phyloP scores from a whole-genome alignment of 2,113 vertebrate species.

The Prunella fulvescens region DNA sequence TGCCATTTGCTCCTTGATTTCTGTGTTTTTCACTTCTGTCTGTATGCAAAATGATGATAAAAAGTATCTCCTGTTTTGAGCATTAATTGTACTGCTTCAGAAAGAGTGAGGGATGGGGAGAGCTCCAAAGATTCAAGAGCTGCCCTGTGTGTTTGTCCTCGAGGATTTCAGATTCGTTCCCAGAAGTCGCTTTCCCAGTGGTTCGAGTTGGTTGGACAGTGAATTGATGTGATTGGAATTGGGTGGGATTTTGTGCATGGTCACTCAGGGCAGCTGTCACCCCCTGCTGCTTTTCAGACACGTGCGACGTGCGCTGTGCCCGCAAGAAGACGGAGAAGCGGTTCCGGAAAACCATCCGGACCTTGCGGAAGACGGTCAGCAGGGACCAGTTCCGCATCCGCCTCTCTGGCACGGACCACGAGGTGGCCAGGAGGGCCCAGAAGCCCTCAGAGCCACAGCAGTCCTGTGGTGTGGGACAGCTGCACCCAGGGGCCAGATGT shows the following conservation, averaged over 20 bases:
- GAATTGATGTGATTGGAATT: not conserved
- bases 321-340: constrained; percentile 88
- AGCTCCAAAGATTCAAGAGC: not conserved
- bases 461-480: constrained; percentile 80
- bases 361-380: constrained; percentile 89
- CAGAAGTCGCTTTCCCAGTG: not conserved
- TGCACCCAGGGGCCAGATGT: constrained; percentile 81
- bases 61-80: constrained; percentile 98
- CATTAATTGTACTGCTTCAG: constrained; percentile 15
- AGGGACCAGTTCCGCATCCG: constrained; percentile 92
- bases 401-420: constrained; percentile 81
- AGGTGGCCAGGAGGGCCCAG: constrained; percentile 76
- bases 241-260: not conserved
- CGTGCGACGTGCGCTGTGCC: constrained; percentile 86
- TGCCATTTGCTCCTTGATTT: constrained; percentile 14
- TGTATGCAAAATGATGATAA: constrained; percentile 40
- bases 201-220: not conserved
- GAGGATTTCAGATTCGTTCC: not conserved
- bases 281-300: constrained; percentile 77
- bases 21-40: constrained; percentile 57
- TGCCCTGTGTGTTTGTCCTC: not conserved
- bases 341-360: constrained; percentile 89
- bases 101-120: not conserved
- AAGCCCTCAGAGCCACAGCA: constrained; percentile 71
- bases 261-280: not conserved